Evolutionary conservation across 2,888 invertebrate species (phyloP).

Genomic region (Liopterus haemorrhoidalis): DNA sequence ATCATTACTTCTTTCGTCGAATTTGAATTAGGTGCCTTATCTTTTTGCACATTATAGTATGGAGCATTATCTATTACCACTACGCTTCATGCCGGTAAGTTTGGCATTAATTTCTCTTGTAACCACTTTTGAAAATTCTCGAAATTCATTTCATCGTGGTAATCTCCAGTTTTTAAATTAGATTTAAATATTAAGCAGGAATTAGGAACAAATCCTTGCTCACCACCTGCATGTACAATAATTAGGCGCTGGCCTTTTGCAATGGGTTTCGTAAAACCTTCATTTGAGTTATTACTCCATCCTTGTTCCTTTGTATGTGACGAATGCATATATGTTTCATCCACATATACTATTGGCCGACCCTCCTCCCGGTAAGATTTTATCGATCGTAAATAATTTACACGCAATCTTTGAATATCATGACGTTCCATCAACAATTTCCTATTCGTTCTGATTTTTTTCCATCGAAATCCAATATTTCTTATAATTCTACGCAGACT

Average conservation of each 20-base stretch:
- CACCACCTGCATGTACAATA: slow-evolving; percentile 20
- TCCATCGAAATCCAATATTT: too few species aligned
- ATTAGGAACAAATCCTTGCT: slow-evolving; percentile 22
- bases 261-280: neutral
- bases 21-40: too few species aligned
- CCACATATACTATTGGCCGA: slow-evolving; percentile 26
- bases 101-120: slow-evolving; percentile 16
- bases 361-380: slow-evolving; percentile 21
- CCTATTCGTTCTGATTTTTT: too few species aligned
- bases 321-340: slow-evolving; percentile 27
- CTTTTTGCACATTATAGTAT: too few species aligned
- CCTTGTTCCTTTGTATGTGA: slow-evolving; percentile 10
- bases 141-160: slow-evolving; percentile 22
- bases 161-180: slow-evolving; percentile 17
- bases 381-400: slow-evolving; percentile 18
- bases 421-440: slow-evolving; percentile 21
- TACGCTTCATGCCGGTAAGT: slow-evolving; percentile 10
- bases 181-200: slow-evolving; percentile 18
- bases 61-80: too few species aligned
- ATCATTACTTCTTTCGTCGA: too few species aligned
- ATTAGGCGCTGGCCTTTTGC: slow-evolving; percentile 13
- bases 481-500: too few species aligned
- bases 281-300: slow-evolving; percentile 14
- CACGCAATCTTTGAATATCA: slow-evolving; percentile 13
- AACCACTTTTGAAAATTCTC: slow-evolving; percentile 22